Evolutionary conservation across 2,888 invertebrate species (phyloP).

Genomic region (Drosophila testacea): DNA sequence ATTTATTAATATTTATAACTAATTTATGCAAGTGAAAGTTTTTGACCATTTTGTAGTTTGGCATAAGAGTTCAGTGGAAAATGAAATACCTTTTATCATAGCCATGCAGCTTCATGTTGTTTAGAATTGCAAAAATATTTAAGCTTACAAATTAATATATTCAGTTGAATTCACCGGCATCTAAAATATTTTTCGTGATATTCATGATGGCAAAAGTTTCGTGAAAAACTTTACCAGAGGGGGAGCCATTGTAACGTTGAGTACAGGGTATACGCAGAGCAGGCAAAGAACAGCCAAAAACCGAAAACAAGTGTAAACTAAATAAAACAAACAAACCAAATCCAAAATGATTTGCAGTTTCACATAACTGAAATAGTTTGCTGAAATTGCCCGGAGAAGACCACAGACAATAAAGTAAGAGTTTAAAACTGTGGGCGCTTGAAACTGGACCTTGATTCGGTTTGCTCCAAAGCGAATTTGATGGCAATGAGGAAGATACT

Average conservation of each 20-base stretch:
- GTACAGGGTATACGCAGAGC: constrained; percentile 23
- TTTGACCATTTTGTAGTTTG: neutral
- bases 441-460: constrained; percentile 51
- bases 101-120: neutral
- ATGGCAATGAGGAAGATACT: constrained; percentile 36
- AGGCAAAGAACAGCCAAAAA: constrained; percentile 5
- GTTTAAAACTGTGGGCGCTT: constrained; percentile 31
- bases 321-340: constrained; percentile 48
- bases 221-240: neutral
- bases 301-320: constrained; percentile 42
- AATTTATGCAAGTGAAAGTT: constrained; percentile 40
- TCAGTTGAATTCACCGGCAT: neutral
- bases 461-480: constrained; percentile 13
- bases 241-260: neutral
- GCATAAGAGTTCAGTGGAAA: neutral
- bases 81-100: neutral
- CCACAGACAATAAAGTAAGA: constrained; percentile 47
- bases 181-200: constrained; percentile 1
- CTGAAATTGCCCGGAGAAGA: constrained; percentile 23
- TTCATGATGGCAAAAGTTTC: constrained; percentile 4
- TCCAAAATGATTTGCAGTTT: constrained; percentile 59
- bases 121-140: constrained; percentile 1
- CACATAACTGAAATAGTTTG: constrained; percentile 62
- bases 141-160: constrained; percentile 1
- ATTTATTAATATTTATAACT: constrained; percentile 49